phyloP scores from a whole-genome alignment of 2,113 vertebrate species.

The Syngnathus typhle region DNA sequence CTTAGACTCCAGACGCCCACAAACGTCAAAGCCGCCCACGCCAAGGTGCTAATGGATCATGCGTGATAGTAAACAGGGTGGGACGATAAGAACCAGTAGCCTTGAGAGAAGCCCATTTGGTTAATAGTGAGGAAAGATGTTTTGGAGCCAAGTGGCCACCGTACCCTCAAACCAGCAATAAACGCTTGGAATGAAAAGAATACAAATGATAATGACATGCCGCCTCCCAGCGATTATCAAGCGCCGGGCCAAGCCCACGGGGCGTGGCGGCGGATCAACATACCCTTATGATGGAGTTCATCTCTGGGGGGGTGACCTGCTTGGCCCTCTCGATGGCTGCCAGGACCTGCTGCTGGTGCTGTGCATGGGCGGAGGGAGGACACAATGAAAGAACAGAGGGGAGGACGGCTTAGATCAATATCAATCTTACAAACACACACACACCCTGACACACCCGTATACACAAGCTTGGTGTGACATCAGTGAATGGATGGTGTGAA shows the following conservation, averaged over 20 bases:
- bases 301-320: slow-evolving; percentile 94
- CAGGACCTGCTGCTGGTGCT: slow-evolving; percentile 99
- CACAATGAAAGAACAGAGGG: slow-evolving; percentile 51
- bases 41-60: background rate
- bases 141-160: background rate
- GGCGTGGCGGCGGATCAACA: slow-evolving; percentile 25
- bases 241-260: slow-evolving; percentile 3
- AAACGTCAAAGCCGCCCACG: background rate
- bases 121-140: background rate
- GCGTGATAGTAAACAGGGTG: background rate
- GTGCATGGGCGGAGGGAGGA: slow-evolving; percentile 16
- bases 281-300: slow-evolving; percentile 99
- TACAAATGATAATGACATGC: slow-evolving; percentile 3
- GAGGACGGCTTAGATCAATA: slow-evolving; percentile 60
- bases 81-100: background rate
- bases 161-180: background rate
- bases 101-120: background rate
- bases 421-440: slow-evolving; percentile 52
- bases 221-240: slow-evolving; percentile 19
- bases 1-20: slow-evolving; percentile 28
- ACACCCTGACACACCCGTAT: slow-evolving; percentile 5
- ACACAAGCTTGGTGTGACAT: slow-evolving; percentile 31
- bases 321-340: slow-evolving; percentile 96
- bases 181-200: slow-evolving; percentile 10
- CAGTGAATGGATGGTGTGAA: slow-evolving; percentile 48